These are phyloP conservation scores for Heteropelma amictum DNA, from an alignment of 2,888 invertebrate species.

Conservation along the genomic window DNA sequence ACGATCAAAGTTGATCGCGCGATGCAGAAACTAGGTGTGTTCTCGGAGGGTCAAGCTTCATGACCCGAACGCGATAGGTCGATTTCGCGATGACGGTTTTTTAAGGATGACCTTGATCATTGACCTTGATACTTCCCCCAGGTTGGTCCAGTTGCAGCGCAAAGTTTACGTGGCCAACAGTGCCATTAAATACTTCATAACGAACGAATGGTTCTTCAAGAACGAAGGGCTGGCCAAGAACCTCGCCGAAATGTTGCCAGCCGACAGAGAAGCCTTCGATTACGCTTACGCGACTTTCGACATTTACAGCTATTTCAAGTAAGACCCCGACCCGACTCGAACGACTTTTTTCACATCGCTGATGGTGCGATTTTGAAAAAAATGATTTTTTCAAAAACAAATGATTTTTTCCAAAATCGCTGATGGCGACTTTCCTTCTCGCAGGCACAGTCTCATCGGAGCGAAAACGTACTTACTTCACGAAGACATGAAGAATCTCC, in stretches of 20 bases:
- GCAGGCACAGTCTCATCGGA: conserved; percentile 80
- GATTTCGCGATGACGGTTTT: too few species aligned
- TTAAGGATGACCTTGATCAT: too few species aligned
- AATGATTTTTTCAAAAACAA: background rate
- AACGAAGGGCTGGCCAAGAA: conserved; percentile 82
- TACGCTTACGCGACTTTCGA: conserved; percentile 81
- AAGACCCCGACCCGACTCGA: conserved; percentile 24
- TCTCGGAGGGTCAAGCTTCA: too few species aligned
- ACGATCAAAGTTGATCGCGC: too few species aligned
- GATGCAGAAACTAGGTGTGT: too few species aligned
- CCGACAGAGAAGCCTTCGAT: conserved; percentile 81
- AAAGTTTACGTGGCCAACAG: conserved; percentile 87
- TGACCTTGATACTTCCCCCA: too few species aligned
- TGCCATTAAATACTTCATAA: conserved; percentile 86
- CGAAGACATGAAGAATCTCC: conserved; percentile 82
- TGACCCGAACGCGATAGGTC: too few species aligned
- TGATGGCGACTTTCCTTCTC: background rate
- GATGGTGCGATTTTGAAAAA: background rate
- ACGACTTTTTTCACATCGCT: too few species aligned
- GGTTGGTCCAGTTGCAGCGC: conserved; percentile 89
- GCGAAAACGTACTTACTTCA: conserved; percentile 84
- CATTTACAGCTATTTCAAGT: conserved; percentile 79
- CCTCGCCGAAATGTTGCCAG: conserved; percentile 78
- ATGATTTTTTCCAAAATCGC: background rate
- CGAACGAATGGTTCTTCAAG: conserved; percentile 87